Evolutionary conservation across 1,140 invertebrate genomes (phyloP).

Genomic region (Drosophila albomicans): DNA sequence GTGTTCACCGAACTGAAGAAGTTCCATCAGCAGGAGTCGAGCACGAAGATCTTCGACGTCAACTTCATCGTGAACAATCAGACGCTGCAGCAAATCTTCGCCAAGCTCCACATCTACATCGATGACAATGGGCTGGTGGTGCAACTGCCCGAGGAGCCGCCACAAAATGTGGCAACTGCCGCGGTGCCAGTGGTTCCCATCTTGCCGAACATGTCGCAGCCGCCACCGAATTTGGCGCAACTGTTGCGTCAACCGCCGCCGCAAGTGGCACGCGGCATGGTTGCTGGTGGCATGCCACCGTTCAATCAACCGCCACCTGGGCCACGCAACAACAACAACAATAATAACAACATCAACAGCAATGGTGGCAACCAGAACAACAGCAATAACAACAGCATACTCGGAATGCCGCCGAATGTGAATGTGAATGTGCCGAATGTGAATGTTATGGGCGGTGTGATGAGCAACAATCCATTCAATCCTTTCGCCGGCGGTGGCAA

Average conservation of each 20-base stretch:
- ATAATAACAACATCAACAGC: not conserved
- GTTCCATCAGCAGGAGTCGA: slow-evolving; percentile 86
- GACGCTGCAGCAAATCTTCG: slow-evolving; percentile 86
- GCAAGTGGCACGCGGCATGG: slow-evolving; percentile 34
- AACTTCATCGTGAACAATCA: slow-evolving; percentile 85
- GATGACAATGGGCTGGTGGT: slow-evolving; percentile 86
- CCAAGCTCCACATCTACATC: slow-evolving; percentile 86
- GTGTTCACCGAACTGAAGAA: slow-evolving; percentile 87
- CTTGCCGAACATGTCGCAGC: slow-evolving; percentile 65
- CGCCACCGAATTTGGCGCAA: slow-evolving; percentile 66
- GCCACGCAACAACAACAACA: slow-evolving; percentile 4
- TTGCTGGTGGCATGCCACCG: slow-evolving; percentile 60
- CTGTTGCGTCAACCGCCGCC: slow-evolving; percentile 72
- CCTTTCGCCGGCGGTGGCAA: slow-evolving; percentile 61
- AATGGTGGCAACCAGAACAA: not conserved
- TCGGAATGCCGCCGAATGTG: slow-evolving; percentile 60
- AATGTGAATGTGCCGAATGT: slow-evolving; percentile 2
- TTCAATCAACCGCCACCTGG: slow-evolving; percentile 75
- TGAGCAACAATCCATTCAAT: slow-evolving; percentile 85
- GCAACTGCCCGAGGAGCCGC: slow-evolving; percentile 83
- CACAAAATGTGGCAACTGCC: slow-evolving; percentile 2
- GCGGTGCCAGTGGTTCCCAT: slow-evolving; percentile 15
- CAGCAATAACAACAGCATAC: slow-evolving; percentile 39
- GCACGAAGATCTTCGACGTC: slow-evolving; percentile 86
- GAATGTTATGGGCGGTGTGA: slow-evolving; percentile 73